Percentiles rank a stretch among this genome's conserved stretches.
phyloP scores from a whole-genome alignment of 1,140 invertebrate species.

The Anastrepha obliqua region DNA sequence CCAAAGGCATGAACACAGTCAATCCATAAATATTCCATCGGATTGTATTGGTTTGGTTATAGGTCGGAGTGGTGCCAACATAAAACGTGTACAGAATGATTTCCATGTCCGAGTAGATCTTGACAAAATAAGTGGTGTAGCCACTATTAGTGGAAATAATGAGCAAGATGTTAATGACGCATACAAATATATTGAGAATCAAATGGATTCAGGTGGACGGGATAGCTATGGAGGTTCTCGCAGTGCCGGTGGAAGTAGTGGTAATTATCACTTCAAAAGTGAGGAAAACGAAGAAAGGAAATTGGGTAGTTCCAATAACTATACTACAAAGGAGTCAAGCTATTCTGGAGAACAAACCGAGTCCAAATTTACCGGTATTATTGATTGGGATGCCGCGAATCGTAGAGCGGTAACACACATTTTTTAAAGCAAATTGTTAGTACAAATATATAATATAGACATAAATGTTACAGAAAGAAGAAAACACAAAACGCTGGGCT shows the following conservation, averaged over 20 bases:
- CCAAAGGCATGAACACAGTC: constrained; percentile 42
- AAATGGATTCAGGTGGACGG: constrained; percentile 17
- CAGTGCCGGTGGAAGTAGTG: not conserved
- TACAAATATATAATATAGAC: not conserved
- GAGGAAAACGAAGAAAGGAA: not conserved
- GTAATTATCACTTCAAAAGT: not conserved
- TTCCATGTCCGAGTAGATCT: constrained; percentile 66
- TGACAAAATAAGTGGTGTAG: constrained; percentile 51
- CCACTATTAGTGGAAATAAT: constrained; percentile 12
- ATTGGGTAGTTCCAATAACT: not conserved
- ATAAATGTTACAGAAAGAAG: constrained; percentile 74
- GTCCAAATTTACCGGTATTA: constrained; percentile 26
- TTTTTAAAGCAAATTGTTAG: not conserved
- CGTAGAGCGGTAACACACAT: constrained; percentile 62
- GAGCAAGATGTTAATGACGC: constrained; percentile 54
- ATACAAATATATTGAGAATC: constrained; percentile 29
- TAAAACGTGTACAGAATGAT: constrained; percentile 64
- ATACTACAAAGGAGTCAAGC: not conserved
- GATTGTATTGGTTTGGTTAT: constrained; percentile 65
- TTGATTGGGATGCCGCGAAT: constrained; percentile 66
- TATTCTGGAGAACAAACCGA: not conserved
- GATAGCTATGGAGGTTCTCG: too few relatives aligned
- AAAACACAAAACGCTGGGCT: constrained; percentile 78
- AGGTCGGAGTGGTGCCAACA: constrained; percentile 65
- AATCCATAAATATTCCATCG: constrained; percentile 58